Percentiles rank a stretch among this genome's conserved stretches.
Evolutionary conservation across 2,888 invertebrate genomes (phyloP).

Genomic region (Eudasyphora cyanicolor): DNA sequence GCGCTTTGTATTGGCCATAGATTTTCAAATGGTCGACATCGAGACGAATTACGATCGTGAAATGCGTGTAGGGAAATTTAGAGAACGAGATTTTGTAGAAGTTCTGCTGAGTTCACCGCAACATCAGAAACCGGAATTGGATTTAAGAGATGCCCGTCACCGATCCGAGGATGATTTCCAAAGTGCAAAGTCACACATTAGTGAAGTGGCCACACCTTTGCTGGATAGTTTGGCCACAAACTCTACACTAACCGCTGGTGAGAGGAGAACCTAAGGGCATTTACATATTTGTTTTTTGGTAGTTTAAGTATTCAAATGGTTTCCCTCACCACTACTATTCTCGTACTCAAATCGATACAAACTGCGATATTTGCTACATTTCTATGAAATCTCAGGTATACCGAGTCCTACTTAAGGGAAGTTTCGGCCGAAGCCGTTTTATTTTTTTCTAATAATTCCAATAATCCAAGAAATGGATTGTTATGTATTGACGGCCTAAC

Average conservation of each 20-base stretch:
- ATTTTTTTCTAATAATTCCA: background rate
- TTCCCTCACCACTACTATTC: background rate
- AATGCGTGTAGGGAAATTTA: slow-evolving; percentile 20
- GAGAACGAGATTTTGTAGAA: slow-evolving; percentile 65
- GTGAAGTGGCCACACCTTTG: slow-evolving; percentile 73
- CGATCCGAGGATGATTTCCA: slow-evolving; percentile 76
- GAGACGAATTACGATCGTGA: slow-evolving; percentile 70
- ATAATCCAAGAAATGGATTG: background rate
- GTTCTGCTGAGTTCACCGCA: slow-evolving; percentile 70
- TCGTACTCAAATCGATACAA: background rate
- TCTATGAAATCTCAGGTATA: slow-evolving; percentile 64
- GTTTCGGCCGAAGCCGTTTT: background rate
- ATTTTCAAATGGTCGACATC: slow-evolving; percentile 76
- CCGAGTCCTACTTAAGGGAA: slow-evolving; percentile 28
- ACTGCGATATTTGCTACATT: slow-evolving; percentile 39
- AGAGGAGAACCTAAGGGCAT: slow-evolving; percentile 32
- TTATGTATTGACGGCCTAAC: background rate
- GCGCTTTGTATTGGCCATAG: slow-evolving; percentile 74
- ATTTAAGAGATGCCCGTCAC: slow-evolving; percentile 59
- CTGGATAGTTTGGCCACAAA: slow-evolving; percentile 65
- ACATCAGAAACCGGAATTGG: slow-evolving; percentile 50
- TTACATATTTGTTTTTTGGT: too few relatives aligned
- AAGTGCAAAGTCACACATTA: slow-evolving; percentile 75
- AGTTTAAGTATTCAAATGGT: background rate
- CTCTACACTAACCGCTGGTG: background rate